phyloP scores from a whole-genome alignment of 2,113 vertebrate species.

The Nyctereutes procyonoides region DNA sequence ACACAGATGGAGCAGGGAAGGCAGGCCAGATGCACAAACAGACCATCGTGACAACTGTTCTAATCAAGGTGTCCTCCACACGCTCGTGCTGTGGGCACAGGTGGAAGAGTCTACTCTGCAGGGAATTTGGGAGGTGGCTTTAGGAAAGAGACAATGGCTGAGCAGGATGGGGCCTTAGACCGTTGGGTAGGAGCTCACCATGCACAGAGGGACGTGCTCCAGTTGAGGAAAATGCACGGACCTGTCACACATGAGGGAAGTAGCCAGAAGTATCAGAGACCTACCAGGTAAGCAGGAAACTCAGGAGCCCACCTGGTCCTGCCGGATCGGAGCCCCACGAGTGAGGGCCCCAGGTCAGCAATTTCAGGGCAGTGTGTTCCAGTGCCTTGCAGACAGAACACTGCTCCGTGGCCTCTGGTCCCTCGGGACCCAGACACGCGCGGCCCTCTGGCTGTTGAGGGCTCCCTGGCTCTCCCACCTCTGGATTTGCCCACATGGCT shows the following conservation, averaged over 20 bases:
- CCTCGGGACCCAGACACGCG: rapidly evolving
- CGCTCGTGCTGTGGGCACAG: background rate
- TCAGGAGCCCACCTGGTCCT: rapidly evolving
- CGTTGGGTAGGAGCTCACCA: background rate
- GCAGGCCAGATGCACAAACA: rapidly evolving
- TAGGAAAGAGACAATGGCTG: too few relatives aligned
- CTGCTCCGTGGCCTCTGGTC: rapidly evolving
- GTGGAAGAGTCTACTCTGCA: rapidly evolving
- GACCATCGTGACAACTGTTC: rapidly evolving
- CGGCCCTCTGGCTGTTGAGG: rapidly evolving
- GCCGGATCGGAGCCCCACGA: too few relatives aligned
- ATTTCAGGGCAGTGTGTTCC: rapidly evolving
- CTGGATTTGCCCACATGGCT: too few relatives aligned
- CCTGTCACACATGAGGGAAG: rapidly evolving
- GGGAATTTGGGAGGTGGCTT: background rate
- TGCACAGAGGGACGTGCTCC: too few relatives aligned
- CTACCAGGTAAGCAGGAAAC: background rate
- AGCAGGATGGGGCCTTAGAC: rapidly evolving
- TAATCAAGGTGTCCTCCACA: background rate
- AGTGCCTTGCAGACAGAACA: rapidly evolving
- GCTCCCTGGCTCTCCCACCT: rapidly evolving
- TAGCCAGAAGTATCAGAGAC: rapidly evolving
- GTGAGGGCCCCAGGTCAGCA: background rate
- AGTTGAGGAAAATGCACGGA: rapidly evolving
- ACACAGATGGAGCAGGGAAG: rapidly evolving